Percentiles rank a stretch among this genome's conserved stretches.
These are phyloP conservation scores for Rhabdornis inornatus DNA, from an alignment of 2,113 vertebrate species.

Conservation along the genomic window DNA sequence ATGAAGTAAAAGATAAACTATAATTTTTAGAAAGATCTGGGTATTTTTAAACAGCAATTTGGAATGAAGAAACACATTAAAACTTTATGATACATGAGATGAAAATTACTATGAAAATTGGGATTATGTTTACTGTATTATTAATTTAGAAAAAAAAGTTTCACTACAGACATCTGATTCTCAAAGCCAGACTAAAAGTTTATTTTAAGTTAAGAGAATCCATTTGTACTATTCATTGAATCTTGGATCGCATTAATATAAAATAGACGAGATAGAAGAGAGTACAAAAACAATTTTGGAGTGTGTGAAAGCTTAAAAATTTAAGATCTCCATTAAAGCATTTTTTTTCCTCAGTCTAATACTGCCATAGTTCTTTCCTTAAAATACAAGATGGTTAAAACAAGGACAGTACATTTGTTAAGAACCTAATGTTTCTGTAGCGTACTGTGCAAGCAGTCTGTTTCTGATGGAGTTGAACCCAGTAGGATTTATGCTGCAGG, in stretches of 20 bases:
- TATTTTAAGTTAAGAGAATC: background rate
- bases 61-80: background rate
- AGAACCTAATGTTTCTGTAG: background rate
- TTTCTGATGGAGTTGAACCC: background rate
- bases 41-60: accelerated
- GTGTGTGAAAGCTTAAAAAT: background rate
- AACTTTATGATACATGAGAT: background rate
- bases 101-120: background rate
- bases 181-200: background rate
- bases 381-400: background rate
- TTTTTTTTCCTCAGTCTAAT: background rate
- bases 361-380: background rate
- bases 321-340: background rate
- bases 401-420: background rate
- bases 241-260: background rate
- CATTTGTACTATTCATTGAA: background rate
- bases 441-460: background rate
- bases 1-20: background rate
- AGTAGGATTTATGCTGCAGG: background rate
- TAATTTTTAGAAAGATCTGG: background rate
- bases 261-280: background rate
- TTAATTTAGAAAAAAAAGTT: background rate
- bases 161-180: background rate
- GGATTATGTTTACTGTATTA: background rate
- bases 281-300: background rate